Evolutionary conservation across 2,113 vertebrate genomes (phyloP), one percentile per base, ranked within the genome.

Genomic region (Todiramphus chloris): DNA sequence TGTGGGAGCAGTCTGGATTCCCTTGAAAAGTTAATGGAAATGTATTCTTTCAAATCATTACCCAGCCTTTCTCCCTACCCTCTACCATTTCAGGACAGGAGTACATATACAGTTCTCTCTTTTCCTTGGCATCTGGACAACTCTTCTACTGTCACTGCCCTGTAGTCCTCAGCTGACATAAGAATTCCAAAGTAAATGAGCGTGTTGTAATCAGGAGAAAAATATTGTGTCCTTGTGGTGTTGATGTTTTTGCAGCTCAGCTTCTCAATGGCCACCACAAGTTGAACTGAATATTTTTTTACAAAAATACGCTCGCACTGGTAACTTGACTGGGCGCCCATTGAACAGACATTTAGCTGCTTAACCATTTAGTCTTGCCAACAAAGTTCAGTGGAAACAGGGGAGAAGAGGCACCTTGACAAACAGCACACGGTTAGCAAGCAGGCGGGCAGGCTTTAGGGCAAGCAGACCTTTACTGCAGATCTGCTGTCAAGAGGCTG

Each of bases 171-270:
- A 96, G 89, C 96, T 97, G 96, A 97, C 97, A 95, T 89, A 98
- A 97, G 98, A 97, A 98, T 97, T 98, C 97, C 97, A 97, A 98
- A 98, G 97, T 98, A 98, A 98, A 98, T 96, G 97, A 98, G 95
- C 5, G 6, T 97, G 98, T 98, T 98, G 97, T 98, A 97, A 98
- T 98, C 77, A 97, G 97, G 98, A 98, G 97, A 98, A 98, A 97
- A 98, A 98, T 98, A 97, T 96, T 98, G 97, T 98, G 97, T 98
- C 97, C 97, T 98, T 97, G 97, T 87, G 97, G 97, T 97, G 97
- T 96, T 97, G 97, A 97, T 98, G 98, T 98, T 98, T 98, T 98
- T 97, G 97, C 95, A 97, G 96, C 96, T 97, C 92, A 90, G 97
- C 35, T 88, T 94, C 96, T 96, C 95, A 95, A 97, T 91, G 76